Evolutionary conservation across 2,888 invertebrate species (phyloP), one percentile per base, ranked within the genome.

Genomic region (Antheraea assamensis): DNA sequence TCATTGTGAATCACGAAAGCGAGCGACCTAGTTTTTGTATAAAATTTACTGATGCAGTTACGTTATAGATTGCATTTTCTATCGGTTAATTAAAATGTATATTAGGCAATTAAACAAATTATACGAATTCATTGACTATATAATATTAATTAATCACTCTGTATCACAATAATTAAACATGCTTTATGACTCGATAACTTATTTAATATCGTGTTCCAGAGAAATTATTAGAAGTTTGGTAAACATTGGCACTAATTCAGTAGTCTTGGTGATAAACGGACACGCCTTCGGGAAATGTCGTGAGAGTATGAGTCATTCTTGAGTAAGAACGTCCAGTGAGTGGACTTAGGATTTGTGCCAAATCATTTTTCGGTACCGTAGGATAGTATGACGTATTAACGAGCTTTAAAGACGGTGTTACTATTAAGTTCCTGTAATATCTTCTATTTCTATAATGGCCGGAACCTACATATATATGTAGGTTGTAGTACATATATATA

Each of bases 291-390:
- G 35, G 35, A 68, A 68, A 35, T 68, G n/a, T 35, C 35, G 68
- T 35, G 2, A 35, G 68, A 68, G 35, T 68, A 35, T 68, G 35
- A 68, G 35, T 68, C 68, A 68, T 68, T 21, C 68, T 68, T 68
- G n/a, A n/a, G n/a, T n/a, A n/a, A n/a, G n/a, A n/a, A n/a, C n/a
- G n/a, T n/a, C n/a, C n/a, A 35, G 35, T 68, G 35, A 68, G 10
- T 35, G 35, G 19, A 68, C 35, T 68, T 68, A 35, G 68, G 68
- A 68, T 68, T 35, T 35, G 68, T 68, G 68, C 68, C 68, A 68
- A 68, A 35, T 64, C 17, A 30, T 17, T 42, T 42, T 42, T 42
- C 13, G 42, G 42, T 30, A 24, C 15, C 17, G 27, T 64, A 30
- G 27, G 17, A 10, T 10, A 27, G 7, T 17, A 15, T 30, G 17